Base-by-base conservation (phyloP, 1,140 invertebrate species). In the Sycobia sp. region DNA sequence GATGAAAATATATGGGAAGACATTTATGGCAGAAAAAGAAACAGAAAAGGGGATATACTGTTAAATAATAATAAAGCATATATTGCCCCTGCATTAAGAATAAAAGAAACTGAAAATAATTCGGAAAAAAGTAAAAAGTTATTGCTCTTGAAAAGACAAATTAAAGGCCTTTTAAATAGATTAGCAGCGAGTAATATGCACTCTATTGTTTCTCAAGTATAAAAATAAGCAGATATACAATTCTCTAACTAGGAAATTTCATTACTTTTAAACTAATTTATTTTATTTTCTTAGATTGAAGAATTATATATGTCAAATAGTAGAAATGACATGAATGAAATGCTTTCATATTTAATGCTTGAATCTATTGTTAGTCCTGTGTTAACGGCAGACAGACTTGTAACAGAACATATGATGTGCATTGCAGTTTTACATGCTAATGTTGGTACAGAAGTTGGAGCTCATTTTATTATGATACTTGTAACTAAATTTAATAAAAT, bases 101-200 rank as follows among this genome's bases (percentile, higher is more conserved):
- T 82, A 57, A 80, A 83, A 67, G 77, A 81, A 51, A 74, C 69
- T 13, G 80, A 76, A 47, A 77, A 80, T 18, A 84, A 86, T 75
- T 79, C 80, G 47, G 81, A 82, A 58, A 81, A 85, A 62, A 84
- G 78, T 64, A 81, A 90, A 71, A 84, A 89, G 65, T 68, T 91
- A 14, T 76, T 82, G 5, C 84, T 85, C 69, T 74, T 97, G 0
- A 87, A 86, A 72, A 89, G 89, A 73, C 89, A 92, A 78, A 79
- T 96, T 43, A 96, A 97, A 81, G 94, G 95, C 63, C 80, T 92
- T 7, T 76, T 97, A 1, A 97, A 97, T 82, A 89, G 94, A 73
- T 80, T 97, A 32, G 90, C 94, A 13, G 93, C 95, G 75, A 87
- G 87, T 34, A 97, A 97, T 76, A 90, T 97, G 75, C 89, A 93